Evolutionary conservation across 1,140 invertebrate genomes (phyloP), one percentile per base, ranked within the genome.

Genomic region (Solenopsis invicta): DNA sequence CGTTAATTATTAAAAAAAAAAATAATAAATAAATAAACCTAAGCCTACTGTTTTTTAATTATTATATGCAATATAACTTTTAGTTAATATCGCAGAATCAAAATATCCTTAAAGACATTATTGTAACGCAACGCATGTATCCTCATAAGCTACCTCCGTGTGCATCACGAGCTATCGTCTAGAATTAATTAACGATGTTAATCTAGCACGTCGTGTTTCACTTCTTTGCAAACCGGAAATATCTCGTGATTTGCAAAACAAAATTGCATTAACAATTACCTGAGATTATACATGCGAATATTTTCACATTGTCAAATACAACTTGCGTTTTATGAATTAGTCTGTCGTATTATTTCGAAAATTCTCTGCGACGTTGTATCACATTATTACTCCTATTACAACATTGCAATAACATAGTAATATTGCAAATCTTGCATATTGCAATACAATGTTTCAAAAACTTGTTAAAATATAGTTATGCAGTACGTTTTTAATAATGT

Each of bases 311-410:
- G 41, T 45, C 18, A 18, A 45, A n/a, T n/a, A n/a, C n/a, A n/a
- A 59, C 13, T 41, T 59, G 75, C 16, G 56, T 62, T 41, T 45
- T 21, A 62, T 77, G 2, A 62, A 77, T 77, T 62, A 76, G 12
- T 6, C 34, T 21, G 16, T 76, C 16, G 10, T 45, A 16, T 61
- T 45, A 77, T 62, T 75, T 56, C 34, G 34, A 9, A 62, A 29
- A n/a, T n/a, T n/a, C n/a, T 2, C 18, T n/a, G n/a, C 18, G 18
- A 18, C 50, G 5, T 5, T 2, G 8, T 50, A 13, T 50, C 50
- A 16, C 12, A 13, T 50, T 45, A 13, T 54, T n/a, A n/a, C 0
- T 29, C 29, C 0, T 29, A 29, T 29, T 29, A 29, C 29, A 29
- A 29, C 29, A 29, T 29, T 29, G 29, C 29, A 29, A 2, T 29